phyloP scores from a whole-genome alignment of 2,888 invertebrate genomes.

The Brachyopa scutellaris region DNA sequence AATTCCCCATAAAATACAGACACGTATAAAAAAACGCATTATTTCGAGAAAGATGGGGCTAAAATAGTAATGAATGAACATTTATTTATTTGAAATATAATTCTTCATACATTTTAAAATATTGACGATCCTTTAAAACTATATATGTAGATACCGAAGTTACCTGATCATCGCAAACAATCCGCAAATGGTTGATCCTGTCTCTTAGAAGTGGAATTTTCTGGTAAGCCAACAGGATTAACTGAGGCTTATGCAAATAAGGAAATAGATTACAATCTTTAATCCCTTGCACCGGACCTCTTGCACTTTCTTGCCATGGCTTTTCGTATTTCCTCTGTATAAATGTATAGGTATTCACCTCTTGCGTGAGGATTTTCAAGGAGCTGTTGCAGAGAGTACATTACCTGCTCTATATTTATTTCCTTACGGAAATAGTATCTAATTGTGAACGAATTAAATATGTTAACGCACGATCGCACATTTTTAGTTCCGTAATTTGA shows the following conservation, averaged over 20 bases:
- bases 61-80: neutral
- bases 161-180: slow-evolving; percentile 13
- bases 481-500: slow-evolving; percentile 64
- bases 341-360: neutral
- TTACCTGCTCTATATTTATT: neutral
- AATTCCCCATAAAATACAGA: too few species aligned
- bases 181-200: neutral
- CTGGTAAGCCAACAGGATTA: slow-evolving; percentile 57
- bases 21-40: too few species aligned
- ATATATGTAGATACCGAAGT: neutral
- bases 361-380: neutral
- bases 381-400: neutral
- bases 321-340: neutral
- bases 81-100: slow-evolving; percentile 19
- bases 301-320: neutral
- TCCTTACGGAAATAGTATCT: slow-evolving; percentile 68
- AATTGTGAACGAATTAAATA: slow-evolving; percentile 58
- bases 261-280: slow-evolving; percentile 40
- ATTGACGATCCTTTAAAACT: slow-evolving; percentile 5
- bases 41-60: too few species aligned
- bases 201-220: neutral
- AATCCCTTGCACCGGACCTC: slow-evolving; percentile 27
- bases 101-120: slow-evolving; percentile 24
- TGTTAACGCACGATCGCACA: slow-evolving; percentile 65
- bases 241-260: slow-evolving; percentile 55